Evolutionary conservation across 2,797 vertebrate species (phyloP), one percentile per base, ranked within the genome.

Genomic region (Sebastes iracundus): DNA sequence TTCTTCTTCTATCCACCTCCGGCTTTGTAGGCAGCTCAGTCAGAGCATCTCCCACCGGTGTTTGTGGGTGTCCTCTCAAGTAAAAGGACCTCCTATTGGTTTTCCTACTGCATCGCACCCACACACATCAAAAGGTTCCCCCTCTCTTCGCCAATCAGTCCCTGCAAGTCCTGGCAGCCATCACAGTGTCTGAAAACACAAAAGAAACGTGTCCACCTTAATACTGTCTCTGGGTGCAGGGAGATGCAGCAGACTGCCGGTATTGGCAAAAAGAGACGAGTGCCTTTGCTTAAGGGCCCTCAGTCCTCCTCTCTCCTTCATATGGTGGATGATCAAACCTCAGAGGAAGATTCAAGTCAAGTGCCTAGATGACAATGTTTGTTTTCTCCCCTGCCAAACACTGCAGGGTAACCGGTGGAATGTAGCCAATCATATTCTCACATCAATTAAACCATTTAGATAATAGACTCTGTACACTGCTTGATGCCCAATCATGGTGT

Each of bases 31-130:
- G 88, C 87, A 87, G 82, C 91, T 83, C 83, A 81, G 75, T 86
- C 82, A 71, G 74, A 90, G 81, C 80, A 80, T 87, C 88, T 94
- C 92, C 92, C 92, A 78, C 86, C 64, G 67, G 82, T 89, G 85
- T 84, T 84, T 74, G 90, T 89, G 89, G 86, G 93, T 91, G 91
- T 93, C 91, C 88, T 92, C 87, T 89, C 72, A 82, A 90, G 85
- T 62, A 82, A 80, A 87, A 88, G 67, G 67, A 85, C 82, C 84
- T 87, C 75, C 85, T 77, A 58, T 88, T 87, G 88, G 82, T 85
- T 90, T 87, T 83, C 75, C 64, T 72, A 73, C 69, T 65, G 72
- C 75, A 76, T 85, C 78, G 90, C 72, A 86, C 87, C 89, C 90
- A 91, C 87, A 88, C 88, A 84, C 79, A 86, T 84, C 59, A 86